These are phyloP conservation scores for Palythoa caribaeorum DNA, from an alignment of 92 coral and sea anemone species.

Conservation along the genomic window DNA sequence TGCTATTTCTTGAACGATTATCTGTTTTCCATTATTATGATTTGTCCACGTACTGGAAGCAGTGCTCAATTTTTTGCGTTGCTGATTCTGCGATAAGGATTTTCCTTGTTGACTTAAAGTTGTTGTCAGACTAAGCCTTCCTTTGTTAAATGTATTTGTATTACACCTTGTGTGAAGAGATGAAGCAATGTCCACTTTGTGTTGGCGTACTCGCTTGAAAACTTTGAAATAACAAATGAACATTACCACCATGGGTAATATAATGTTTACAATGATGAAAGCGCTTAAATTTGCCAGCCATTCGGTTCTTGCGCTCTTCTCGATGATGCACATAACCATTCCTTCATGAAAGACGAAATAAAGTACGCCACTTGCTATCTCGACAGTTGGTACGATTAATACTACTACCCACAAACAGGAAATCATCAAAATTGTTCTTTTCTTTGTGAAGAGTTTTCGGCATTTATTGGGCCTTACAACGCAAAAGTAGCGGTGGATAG, in stretches of 20 bases:
- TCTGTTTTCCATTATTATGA: constrained; percentile 1
- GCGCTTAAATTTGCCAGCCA: constrained; percentile 34
- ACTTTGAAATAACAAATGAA: constrained; percentile 40
- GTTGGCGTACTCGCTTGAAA: constrained; percentile 31
- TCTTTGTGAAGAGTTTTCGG: constrained; percentile 35
- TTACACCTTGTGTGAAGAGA: background rate
- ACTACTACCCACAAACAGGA: constrained; percentile 13
- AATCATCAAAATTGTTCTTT: constrained; percentile 26
- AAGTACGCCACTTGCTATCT: constrained; percentile 23
- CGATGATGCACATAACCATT: constrained; percentile 23
- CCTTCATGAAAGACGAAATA: constrained; percentile 33
- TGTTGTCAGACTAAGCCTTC: constrained; percentile 1
- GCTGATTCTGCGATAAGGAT: background rate
- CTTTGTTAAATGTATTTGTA: background rate
- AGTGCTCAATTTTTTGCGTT: background rate
- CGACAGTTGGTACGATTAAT: constrained; percentile 17
- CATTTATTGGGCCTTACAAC: constrained; percentile 34
- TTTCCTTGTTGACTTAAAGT: constrained; percentile 1
- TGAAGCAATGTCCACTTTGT: constrained; percentile 20
- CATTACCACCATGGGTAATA: constrained; percentile 30
- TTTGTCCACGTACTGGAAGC: constrained; percentile 19
- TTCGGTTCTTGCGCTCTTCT: background rate
- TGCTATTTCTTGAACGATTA: background rate
- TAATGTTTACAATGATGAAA: constrained; percentile 12
- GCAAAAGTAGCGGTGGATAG: constrained; percentile 42